Base-by-base conservation (phyloP, 2,888 invertebrate genomes). In the Sphaerophoria taeniata region DNA sequence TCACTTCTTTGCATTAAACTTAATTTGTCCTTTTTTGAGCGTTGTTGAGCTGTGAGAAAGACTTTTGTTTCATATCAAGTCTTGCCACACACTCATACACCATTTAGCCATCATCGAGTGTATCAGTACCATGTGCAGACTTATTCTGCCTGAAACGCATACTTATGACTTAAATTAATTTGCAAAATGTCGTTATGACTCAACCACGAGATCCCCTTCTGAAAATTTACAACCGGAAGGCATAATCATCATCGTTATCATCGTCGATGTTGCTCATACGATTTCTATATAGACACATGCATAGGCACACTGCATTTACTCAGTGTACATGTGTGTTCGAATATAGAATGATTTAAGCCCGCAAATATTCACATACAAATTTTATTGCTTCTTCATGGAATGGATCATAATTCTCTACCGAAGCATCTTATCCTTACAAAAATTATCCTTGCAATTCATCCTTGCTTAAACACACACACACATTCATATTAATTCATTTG, bases 91-190 rank as follows among this genome's bases (percentile, higher is more conserved):
- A 36, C 11, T 24, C 9, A 55, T 11, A 67, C 55, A 56, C 60
- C 60, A 12, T 43, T 39, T 11, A 3, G 6, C 39, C 43, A 24
- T 6, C 71, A 49, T 24, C 24, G 24, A 24, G 14, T 14, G 0
- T 11, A 6, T 9, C 36, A 36, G 51, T 12, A 49, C 67, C 73
- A 61, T 72, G 69, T 56, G 39, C 47, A 81, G 63, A 65, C 24
- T 24, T 24, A 24, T 63, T 83, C 70, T 65, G 53, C 65, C 70
- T 74, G 74, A 65, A 63, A 73, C 69, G 58, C 16, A 53, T 53
- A 74, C 74, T 74, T 83, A 58, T 79, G 74, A 65, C 70, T 83
- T 83, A 83, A 83, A 83, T 79, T 83, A 83, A 83, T 83, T 83
- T 83, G 69, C 56, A 83, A 70, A 79, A 83, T 74, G 79, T 79